Base-by-base conservation (phyloP, 2,888 invertebrate species). In the Choristoneura rosaceana region DNA sequence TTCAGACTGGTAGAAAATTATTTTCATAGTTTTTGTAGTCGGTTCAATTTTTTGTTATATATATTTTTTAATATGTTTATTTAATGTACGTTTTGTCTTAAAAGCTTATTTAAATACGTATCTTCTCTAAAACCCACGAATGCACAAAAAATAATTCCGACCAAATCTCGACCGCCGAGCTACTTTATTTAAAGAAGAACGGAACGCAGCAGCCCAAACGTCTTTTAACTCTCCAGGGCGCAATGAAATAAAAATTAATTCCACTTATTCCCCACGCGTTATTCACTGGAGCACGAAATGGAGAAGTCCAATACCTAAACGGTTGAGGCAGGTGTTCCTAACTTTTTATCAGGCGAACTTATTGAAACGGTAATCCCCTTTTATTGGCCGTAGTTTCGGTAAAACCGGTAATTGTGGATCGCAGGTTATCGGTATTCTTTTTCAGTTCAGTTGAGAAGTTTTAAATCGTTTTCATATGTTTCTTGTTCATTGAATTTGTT, bases 361-460 rank as follows among this genome's bases (percentile, higher is more conserved):
- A 89, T 90, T 87, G 89, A 88, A 90, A 86, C 86, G 84, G 79
- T 89, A 89, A 90, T 86, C 85, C 88, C 79, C 82, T 84, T 89
- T 90, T 90, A 90, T 90, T 89, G 86, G 86, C 86, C 62, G 62
- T 85, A 73, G 68, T 81, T 82, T 78, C 82, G 81, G 80, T 81
- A 83, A 85, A 85, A 82, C 77, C 82, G 77, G 80, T 80, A 80
- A 80, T 78, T 82, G 85, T 83, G 64, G 69, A 67, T 66, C 50
- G 71, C 71, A 5, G 38, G 67, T 71, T 71, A 71, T 71, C 71
- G 71, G 71, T 71, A 62, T 71, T 68, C 71, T 71, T 70, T 70
- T 70, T 63, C n/a, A 69, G 69, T 71, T 68, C 58, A 15, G 67
- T 55, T 33, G 15, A 33, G 55, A 55, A 61, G 17, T 66, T 55